Evolutionary conservation across 2,888 invertebrate genomes (phyloP).

Genomic region (Polymixis lichenea): DNA sequence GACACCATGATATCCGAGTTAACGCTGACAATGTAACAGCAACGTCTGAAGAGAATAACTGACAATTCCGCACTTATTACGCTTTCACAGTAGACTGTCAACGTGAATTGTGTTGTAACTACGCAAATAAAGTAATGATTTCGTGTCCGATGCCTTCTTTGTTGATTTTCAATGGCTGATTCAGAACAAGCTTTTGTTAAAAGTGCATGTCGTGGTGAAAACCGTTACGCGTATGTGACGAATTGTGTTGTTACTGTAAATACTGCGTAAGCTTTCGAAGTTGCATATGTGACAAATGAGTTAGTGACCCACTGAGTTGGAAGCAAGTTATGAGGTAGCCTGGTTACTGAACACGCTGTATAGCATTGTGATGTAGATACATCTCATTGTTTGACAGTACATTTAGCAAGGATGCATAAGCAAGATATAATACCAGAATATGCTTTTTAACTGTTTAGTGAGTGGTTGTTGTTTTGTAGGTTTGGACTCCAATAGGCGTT

Average conservation of each 20-base stretch:
- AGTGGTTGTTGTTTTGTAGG: too few species aligned
- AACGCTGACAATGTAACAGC: conserved; percentile 57
- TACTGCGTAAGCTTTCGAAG: conserved; percentile 35
- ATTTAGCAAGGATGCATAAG: background rate
- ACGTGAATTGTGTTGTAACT: conserved; percentile 37
- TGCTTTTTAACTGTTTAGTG: background rate
- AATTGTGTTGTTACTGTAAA: conserved; percentile 39
- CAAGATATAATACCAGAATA: background rate
- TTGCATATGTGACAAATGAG: conserved; percentile 5
- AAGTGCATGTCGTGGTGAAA: conserved; percentile 44
- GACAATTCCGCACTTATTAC: conserved; percentile 61
- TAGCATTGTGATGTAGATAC: conserved; percentile 1
- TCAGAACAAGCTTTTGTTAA: conserved; percentile 54
- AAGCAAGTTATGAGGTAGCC: conserved; percentile 11
- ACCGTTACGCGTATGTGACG: conserved; percentile 42
- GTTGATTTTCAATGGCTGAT: conserved; percentile 53
- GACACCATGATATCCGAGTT: conserved; percentile 56
- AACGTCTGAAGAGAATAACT: conserved; percentile 62
- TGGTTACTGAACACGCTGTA: conserved; percentile 11
- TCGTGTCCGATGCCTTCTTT: conserved; percentile 50
- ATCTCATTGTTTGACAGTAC: background rate
- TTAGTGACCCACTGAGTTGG: conserved; percentile 20
- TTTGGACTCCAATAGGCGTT: too few species aligned
- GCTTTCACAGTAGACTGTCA: conserved; percentile 46
- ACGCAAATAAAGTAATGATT: conserved; percentile 55